A percentile compares a stretch with the other conserved stretches of the same genome.
Evolutionary conservation across 2,797 vertebrate species (phyloP).

Genomic region (Dipus sagitta): DNA sequence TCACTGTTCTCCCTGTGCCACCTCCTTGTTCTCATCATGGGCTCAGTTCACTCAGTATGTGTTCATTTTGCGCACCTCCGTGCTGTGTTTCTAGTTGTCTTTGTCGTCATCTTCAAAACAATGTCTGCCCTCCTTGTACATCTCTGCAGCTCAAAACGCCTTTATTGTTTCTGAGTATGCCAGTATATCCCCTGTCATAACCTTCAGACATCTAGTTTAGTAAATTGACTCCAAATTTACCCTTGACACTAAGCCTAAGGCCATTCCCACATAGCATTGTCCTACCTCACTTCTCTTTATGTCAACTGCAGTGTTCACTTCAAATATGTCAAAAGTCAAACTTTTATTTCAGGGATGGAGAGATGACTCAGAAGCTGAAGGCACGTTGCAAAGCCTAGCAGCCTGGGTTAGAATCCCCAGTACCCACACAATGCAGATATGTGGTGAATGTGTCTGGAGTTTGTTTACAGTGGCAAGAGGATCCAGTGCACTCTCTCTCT

Average conservation of each 20-base stretch:
- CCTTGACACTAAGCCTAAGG: background rate
- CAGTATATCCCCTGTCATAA: background rate
- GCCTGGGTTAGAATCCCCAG: no score
- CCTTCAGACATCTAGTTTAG: background rate
- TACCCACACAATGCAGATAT: no score
- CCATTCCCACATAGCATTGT: background rate
- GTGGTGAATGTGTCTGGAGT: no score
- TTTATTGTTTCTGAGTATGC: background rate
- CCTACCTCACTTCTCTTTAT: background rate
- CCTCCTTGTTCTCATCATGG: background rate
- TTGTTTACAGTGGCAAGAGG: no score
- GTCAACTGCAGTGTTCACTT: background rate
- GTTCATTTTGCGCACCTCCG: background rate
- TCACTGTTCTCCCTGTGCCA: background rate
- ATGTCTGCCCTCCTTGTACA: background rate
- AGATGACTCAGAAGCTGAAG: no score
- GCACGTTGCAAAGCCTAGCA: no score
- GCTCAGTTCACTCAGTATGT: background rate
- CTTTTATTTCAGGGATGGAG: background rate
- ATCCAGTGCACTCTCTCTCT: no score
- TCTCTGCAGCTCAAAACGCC: background rate
- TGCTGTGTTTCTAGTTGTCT: background rate
- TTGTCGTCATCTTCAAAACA: background rate
- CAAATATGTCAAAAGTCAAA: background rate
- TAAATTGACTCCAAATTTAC: background rate